Conservation (phyloP, 2,113 vertebrate genomes). For the Hippocampus barbouri region DNA sequence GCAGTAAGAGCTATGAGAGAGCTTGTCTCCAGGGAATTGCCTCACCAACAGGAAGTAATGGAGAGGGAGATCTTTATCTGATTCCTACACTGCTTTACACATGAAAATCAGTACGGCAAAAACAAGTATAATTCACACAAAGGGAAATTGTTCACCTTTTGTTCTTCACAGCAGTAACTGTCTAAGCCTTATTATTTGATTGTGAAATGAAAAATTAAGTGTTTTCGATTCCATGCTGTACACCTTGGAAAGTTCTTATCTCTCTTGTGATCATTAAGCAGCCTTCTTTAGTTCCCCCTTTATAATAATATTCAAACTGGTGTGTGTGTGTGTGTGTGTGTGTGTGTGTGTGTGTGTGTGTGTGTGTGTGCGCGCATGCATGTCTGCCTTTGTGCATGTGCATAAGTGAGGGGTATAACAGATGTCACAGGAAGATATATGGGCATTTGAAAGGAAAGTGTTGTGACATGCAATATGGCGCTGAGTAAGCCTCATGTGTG, state of each 20-base stretch:
- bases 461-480: constrained; percentile 56
- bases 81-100: constrained; percentile 12
- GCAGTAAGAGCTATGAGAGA: constrained; percentile 26
- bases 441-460: constrained; percentile 51
- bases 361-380: neutral
- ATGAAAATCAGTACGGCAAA: constrained; percentile 6
- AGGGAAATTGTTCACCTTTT: neutral
- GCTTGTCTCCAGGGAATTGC: constrained; percentile 17
- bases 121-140: neutral
- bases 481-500: constrained; percentile 35
- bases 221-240: neutral
- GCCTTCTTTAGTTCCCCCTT: constrained; percentile 7
- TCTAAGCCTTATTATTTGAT: neutral
- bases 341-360: neutral
- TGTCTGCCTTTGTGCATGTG: neutral
- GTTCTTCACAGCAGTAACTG: neutral
- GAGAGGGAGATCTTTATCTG: constrained; percentile 13
- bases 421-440: constrained; percentile 47
- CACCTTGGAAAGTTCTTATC: neutral
- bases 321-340: constrained; percentile 11
- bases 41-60: constrained; percentile 41
- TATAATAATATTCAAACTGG: constrained; percentile 22
- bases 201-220: neutral
- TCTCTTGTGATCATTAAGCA: constrained; percentile 9
- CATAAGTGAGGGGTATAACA: constrained; percentile 25